Evolutionary conservation across 35 echinoderm and acorn worm species (phyloP).

Genomic region (Heliocidaris tuberculata): DNA sequence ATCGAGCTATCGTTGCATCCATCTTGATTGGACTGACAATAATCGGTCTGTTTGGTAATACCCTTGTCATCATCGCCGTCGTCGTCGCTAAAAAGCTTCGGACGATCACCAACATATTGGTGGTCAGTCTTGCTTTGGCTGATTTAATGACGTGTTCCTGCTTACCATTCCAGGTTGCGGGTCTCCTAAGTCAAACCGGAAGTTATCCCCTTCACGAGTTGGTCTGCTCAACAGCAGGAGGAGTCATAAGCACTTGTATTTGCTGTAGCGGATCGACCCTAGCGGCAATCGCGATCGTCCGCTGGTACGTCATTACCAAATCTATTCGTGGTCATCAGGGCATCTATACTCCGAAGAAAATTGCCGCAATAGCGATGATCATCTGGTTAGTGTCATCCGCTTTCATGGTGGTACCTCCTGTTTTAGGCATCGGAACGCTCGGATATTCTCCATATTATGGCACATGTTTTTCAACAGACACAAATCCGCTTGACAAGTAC

Average conservation of each 20-base stretch:
- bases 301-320: too few species aligned
- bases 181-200: slow-evolving; percentile 36
- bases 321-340: slow-evolving; percentile 21
- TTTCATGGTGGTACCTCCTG: too few species aligned
- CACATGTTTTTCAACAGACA: too few species aligned
- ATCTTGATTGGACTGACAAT: not conserved
- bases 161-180: slow-evolving; percentile 45
- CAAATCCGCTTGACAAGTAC: too few species aligned
- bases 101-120: slow-evolving; percentile 62
- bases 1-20: not conserved
- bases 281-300: not conserved
- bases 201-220: not conserved
- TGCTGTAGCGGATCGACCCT: slow-evolving; percentile 39
- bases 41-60: slow-evolving; percentile 41
- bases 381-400: slow-evolving; percentile 37
- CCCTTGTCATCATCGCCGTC: slow-evolving; percentile 54
- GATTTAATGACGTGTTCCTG: slow-evolving; percentile 54
- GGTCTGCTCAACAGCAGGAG: not conserved
- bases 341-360: slow-evolving; percentile 20
- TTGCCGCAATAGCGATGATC: slow-evolving; percentile 39
- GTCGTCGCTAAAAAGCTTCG: slow-evolving; percentile 62
- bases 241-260: slow-evolving; percentile 35
- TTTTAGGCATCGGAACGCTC: too few species aligned
- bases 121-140: slow-evolving; percentile 64
- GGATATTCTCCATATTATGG: too few species aligned